Conservation (phyloP, 64 coral and sea anemone species). For the Actinia equina region DNA sequence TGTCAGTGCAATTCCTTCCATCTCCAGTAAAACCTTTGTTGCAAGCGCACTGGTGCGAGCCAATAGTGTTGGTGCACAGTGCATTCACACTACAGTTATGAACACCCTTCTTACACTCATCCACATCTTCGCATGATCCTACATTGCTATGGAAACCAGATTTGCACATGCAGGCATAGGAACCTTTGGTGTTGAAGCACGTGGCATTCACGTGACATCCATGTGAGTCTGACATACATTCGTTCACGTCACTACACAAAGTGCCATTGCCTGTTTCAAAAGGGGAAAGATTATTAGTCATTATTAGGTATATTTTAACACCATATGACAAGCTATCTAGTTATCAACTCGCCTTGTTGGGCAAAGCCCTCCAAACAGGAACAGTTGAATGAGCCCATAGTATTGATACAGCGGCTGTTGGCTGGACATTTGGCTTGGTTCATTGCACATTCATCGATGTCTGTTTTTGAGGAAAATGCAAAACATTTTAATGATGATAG, state of each 20-base stretch:
- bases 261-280: not conserved
- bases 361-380: not conserved
- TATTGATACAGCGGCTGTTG: constrained; percentile 6
- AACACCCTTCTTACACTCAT: not conserved
- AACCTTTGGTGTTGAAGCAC: not conserved
- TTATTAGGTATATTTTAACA: too few relatives aligned
- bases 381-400: constrained; percentile 3
- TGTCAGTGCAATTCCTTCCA: not conserved
- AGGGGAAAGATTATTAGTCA: too few relatives aligned
- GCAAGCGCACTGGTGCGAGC: not conserved
- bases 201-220: not conserved
- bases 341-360: too few relatives aligned
- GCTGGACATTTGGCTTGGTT: constrained; percentile 4
- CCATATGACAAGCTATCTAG: too few relatives aligned
- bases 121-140: not conserved
- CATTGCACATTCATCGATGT: constrained; percentile 16
- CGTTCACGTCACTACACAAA: not conserved
- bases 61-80: not conserved
- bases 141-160: constrained; percentile 11
- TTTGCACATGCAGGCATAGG: not conserved
- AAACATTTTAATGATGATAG: too few relatives aligned
- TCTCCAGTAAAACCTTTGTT: not conserved
- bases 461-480: not conserved
- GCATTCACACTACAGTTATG: constrained; percentile 24
- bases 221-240: not conserved